These are phyloP conservation scores for Tholera decimalis DNA, from an alignment of 2,888 invertebrate genomes.

Conservation along the genomic window DNA sequence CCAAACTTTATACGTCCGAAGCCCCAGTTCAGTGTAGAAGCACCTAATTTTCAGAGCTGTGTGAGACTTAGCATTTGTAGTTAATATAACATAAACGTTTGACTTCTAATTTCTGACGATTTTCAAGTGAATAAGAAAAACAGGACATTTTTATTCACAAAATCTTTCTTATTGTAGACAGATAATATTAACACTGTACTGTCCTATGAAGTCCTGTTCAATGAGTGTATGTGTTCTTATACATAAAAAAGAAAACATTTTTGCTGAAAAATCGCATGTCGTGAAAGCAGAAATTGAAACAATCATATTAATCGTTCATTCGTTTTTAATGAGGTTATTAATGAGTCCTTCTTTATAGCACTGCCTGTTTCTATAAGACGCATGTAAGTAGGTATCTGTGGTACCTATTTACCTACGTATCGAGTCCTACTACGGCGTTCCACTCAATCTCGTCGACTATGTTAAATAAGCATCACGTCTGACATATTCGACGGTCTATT, in stretches of 20 bases:
- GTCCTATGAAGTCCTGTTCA: constrained; percentile 53
- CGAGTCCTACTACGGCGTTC: too few species aligned
- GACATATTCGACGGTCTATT: too few species aligned
- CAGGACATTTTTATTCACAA: constrained; percentile 83
- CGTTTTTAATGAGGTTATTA: constrained; percentile 36
- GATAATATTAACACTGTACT: constrained; percentile 65
- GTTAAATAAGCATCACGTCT: background rate
- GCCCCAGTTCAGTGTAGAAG: constrained; percentile 62
- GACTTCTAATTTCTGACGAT: constrained; percentile 51
- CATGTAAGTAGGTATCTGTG: too few species aligned
- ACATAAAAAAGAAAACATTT: constrained; percentile 42
- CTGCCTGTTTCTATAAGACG: background rate
- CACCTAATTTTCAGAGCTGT: constrained; percentile 64
- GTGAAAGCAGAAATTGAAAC: constrained; percentile 23
- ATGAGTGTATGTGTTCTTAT: constrained; percentile 87
- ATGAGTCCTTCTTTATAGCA: constrained; percentile 39
- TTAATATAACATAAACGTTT: constrained; percentile 63
- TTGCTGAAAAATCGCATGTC: constrained; percentile 54
- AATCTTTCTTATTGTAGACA: constrained; percentile 62
- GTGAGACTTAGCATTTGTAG: constrained; percentile 69
- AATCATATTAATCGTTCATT: constrained; percentile 31
- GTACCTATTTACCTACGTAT: too few species aligned
- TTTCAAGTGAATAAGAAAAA: constrained; percentile 79
- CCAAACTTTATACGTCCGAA: constrained; percentile 52
- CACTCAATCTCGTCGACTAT: too few species aligned